Evolutionary conservation across 1,140 invertebrate genomes (phyloP), one percentile per base, ranked within the genome.

Genomic region (Drosophila rufa): DNA sequence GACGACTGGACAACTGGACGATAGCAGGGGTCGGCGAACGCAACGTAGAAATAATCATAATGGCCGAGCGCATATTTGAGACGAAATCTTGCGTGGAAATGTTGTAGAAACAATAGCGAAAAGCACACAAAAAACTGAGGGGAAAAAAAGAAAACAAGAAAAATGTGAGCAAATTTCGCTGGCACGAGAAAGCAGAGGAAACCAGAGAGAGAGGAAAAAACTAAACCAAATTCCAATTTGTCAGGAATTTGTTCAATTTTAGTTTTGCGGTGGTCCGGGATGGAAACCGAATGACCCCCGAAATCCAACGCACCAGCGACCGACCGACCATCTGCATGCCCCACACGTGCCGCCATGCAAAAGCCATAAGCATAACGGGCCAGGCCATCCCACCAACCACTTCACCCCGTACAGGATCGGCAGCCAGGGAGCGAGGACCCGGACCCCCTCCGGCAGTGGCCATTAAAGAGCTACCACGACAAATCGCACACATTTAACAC

Each of bases 221-320:
- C 74, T 78, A 87, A 91, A 87, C 80, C 83, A 84, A 91, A 91
- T 91, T 91, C 87, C 87, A 91, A 91, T 91, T 91, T 91, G 87
- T 91, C 80, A 91, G 87, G 87, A 91, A 91, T 91, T 91, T 91
- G 87, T 91, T 91, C 87, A 91, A 91, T 91, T 91, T 91, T 74
- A 87, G 87, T 91, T 91, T 81, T 87, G 80, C 77, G 78, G 78
- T 79, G 71, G 71, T 61, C 55, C 30, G 70, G 69, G 33, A 56
- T 56, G 53, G 53, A 56, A 56, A 66, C 48, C 30, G 60, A 30
- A 66, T 58, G 36, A 36, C 57, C 30, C 58, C 61, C 30, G 9
- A 73, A 55, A 48, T 62, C n/a, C 47, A 46, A 38, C 61, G 33
- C 56, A 42, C 56, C 30, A 30, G 42, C 42, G 47, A 15, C 19